Evolutionary conservation across 37 sponge, comb jelly and placozoan species (phyloP).

Genomic region (Amphimedon queenslandica): DNA sequence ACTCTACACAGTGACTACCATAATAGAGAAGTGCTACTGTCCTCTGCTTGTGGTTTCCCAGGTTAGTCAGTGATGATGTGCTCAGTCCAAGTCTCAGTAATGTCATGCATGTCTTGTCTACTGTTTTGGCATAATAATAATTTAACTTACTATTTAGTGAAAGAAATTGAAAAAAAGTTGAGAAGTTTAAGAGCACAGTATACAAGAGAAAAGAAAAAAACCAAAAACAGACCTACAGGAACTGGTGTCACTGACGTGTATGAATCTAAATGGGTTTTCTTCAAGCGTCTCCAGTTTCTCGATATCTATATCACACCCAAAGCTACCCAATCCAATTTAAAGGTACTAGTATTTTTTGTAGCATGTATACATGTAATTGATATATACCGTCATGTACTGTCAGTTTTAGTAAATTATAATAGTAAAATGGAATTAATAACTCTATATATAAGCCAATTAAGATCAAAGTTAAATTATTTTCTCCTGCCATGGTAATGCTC

Average conservation of each 20-base stretch:
- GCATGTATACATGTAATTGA: neutral
- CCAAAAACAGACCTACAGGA: neutral
- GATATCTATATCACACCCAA: neutral
- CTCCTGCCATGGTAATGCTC: neutral
- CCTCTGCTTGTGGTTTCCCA: neutral
- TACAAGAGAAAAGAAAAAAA: neutral
- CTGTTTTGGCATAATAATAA: neutral
- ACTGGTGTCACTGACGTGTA: neutral
- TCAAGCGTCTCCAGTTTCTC: neutral
- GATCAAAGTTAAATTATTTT: neutral
- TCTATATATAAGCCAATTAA: neutral
- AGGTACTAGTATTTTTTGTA: neutral
- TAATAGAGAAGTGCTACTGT: neutral
- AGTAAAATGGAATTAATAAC: too few relatives aligned
- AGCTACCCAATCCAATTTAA: neutral
- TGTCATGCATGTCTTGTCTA: neutral
- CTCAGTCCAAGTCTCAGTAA: neutral
- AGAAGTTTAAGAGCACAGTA: neutral
- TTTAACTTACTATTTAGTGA: neutral
- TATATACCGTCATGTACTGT: neutral
- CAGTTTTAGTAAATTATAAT: too few relatives aligned
- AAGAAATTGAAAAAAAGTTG: too few relatives aligned
- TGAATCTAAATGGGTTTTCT: neutral
- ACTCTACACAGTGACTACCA: neutral
- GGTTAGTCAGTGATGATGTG: neutral